A percentile compares a stretch with the other conserved stretches of the same genome.
These are phyloP conservation scores for Cossypha heuglini DNA, from an alignment of 2,797 vertebrate species.

Conservation along the genomic window DNA sequence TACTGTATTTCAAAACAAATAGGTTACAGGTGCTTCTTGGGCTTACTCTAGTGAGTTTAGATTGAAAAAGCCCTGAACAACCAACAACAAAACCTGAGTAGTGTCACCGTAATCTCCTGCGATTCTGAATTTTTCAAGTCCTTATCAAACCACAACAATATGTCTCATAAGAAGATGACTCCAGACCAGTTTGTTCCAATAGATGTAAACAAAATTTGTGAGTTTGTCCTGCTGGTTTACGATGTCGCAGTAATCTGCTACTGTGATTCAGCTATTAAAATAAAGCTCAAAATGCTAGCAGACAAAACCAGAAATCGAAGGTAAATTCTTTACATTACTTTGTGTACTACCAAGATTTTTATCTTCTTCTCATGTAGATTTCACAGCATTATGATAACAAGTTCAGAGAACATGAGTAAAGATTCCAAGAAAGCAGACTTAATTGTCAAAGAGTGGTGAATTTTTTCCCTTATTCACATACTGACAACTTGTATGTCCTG, in stretches of 20 bases:
- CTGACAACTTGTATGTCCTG: not conserved
- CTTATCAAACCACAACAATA: not conserved
- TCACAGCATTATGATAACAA: not conserved
- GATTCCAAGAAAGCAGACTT: not conserved
- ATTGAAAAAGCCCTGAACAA: rapidly evolving
- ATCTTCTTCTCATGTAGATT: not conserved
- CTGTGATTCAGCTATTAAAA: not conserved
- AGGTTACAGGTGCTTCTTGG: not conserved
- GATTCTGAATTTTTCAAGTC: not conserved
- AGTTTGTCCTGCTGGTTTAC: not conserved
- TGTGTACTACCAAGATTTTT: not conserved
- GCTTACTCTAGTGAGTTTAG: not conserved
- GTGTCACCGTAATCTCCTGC: not conserved
- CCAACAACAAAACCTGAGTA: not conserved
- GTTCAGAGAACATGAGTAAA: not conserved
- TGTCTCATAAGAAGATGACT: not conserved
- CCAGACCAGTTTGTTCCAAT: not conserved
- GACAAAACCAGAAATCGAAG: not conserved
- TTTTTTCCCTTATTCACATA: not conserved
- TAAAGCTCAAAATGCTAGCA: not conserved
- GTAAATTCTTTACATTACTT: not conserved
- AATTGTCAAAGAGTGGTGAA: not conserved
- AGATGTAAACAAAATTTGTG: not conserved
- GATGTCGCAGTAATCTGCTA: not conserved
- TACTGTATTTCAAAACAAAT: not conserved